Evolutionary conservation across 2,797 vertebrate genomes (phyloP).

Genomic region (Cyclopterus lumpus): DNA sequence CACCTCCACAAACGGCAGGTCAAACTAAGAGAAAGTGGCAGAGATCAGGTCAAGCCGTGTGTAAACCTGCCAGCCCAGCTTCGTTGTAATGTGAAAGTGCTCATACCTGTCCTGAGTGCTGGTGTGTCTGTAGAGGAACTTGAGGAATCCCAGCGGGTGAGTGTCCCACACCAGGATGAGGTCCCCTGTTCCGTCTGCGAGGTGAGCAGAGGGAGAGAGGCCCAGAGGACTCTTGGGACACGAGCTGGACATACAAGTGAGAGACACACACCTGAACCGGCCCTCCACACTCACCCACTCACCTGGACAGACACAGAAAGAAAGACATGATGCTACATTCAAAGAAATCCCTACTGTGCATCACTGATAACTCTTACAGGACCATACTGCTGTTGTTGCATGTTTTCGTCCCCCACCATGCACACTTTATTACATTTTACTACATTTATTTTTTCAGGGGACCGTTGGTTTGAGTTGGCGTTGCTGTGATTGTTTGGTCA

Average conservation of each 20-base stretch:
- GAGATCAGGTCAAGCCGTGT: neutral
- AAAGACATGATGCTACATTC: neutral
- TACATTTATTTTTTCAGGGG: neutral
- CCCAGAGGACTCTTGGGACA: slow-evolving; percentile 86
- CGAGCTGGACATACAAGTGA: slow-evolving; percentile 88
- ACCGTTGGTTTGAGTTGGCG: neutral
- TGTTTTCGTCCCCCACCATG: neutral
- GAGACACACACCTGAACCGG: slow-evolving; percentile 84
- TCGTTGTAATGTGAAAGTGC: neutral
- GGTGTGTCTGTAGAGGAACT: slow-evolving; percentile 86
- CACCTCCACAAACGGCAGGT: slow-evolving; percentile 88
- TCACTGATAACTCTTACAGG: neutral
- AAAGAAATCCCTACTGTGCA: neutral
- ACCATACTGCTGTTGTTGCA: neutral
- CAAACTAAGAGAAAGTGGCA: slow-evolving; percentile 78
- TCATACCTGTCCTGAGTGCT: slow-evolving; percentile 84
- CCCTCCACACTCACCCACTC: slow-evolving; percentile 84
- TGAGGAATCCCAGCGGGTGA: slow-evolving; percentile 82
- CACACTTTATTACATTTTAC: neutral
- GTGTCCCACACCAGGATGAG: slow-evolving; percentile 87
- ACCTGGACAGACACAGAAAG: slow-evolving; percentile 54
- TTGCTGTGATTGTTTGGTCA: slow-evolving; percentile 8
- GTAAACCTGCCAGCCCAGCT: neutral
- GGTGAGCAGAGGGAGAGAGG: slow-evolving; percentile 87
- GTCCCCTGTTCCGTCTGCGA: slow-evolving; percentile 88